Percentiles rank a stretch among this genome's conserved stretches.
phyloP scores from a whole-genome alignment of 2,113 vertebrate genomes.

The Oncorhynchus gorbuscha region DNA sequence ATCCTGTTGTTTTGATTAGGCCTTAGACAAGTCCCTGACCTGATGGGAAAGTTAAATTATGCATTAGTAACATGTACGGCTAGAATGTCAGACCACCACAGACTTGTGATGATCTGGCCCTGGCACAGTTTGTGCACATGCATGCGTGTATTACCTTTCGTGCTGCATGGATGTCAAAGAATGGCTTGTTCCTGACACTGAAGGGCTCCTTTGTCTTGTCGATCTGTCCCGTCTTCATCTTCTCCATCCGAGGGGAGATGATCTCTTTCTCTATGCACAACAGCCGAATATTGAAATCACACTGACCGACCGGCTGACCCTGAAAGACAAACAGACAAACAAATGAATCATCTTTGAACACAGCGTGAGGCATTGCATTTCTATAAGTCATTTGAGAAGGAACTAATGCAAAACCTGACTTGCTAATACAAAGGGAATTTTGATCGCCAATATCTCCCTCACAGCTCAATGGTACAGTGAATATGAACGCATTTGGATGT shows the following conservation, averaged over 20 bases:
- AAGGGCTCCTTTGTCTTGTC: constrained; percentile 96
- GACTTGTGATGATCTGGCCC: too few relatives aligned
- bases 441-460: neutral
- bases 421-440: neutral
- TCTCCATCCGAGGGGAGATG: constrained; percentile 91
- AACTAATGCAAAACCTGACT: neutral
- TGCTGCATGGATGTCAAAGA: constrained; percentile 90
- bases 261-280: constrained; percentile 97
- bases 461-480: neutral
- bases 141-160: constrained; percentile 82
- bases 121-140: too few relatives aligned
- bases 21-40: too few relatives aligned
- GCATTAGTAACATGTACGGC: too few relatives aligned
- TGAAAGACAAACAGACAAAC: constrained; percentile 65
- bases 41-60: too few relatives aligned
- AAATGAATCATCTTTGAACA: neutral
- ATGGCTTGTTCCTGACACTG: constrained; percentile 92
- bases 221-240: constrained; percentile 94
- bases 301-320: constrained; percentile 85
- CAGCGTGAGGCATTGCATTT: neutral
- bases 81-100: too few relatives aligned
- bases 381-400: neutral
- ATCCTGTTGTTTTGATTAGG: too few relatives aligned
- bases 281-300: constrained; percentile 92
- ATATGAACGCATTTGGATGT: neutral